phyloP scores from a whole-genome alignment of 2,888 invertebrate genomes.

The Ichneumoninae sp. region DNA sequence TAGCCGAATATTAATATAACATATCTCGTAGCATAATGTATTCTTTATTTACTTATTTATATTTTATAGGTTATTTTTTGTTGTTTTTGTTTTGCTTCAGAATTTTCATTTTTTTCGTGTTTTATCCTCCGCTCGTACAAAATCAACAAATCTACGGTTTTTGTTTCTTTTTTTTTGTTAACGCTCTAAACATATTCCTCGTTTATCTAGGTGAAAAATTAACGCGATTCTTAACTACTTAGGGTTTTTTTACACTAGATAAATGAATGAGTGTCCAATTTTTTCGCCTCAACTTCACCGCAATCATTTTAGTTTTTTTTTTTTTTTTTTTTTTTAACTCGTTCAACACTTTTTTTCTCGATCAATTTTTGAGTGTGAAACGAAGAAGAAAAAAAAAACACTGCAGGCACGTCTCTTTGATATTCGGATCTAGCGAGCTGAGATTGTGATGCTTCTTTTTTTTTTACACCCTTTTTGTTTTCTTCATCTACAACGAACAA shows the following conservation, averaged over 20 bases:
- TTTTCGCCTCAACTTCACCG: slow-evolving; percentile 22
- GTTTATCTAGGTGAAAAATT: slow-evolving; percentile 66
- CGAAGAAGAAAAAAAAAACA: slow-evolving; percentile 36
- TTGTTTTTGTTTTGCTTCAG: slow-evolving; percentile 36
- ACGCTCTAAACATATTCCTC: slow-evolving; percentile 58
- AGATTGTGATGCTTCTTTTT: slow-evolving; percentile 20
- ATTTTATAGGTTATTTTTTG: slow-evolving; percentile 21
- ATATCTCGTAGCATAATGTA: slow-evolving; percentile 28
- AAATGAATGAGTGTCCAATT: slow-evolving; percentile 61
- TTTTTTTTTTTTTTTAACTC: background rate
- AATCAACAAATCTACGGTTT: slow-evolving; percentile 59
- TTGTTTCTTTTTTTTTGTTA: slow-evolving; percentile 39
- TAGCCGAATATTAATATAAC: slow-evolving; percentile 52
- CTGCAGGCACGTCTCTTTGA: slow-evolving; percentile 75
- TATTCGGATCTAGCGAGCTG: slow-evolving; percentile 63
- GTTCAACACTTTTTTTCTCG: background rate
- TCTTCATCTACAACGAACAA: slow-evolving; percentile 24
- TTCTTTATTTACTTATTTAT: slow-evolving; percentile 38
- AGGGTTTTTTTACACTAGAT: slow-evolving; percentile 57
- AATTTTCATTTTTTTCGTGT: slow-evolving; percentile 37
- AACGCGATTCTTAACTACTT: slow-evolving; percentile 65
- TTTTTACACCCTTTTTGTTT: background rate
- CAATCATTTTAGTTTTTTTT: slow-evolving; percentile 14
- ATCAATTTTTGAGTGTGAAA: slow-evolving; percentile 3
- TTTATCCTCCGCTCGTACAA: slow-evolving; percentile 58